Conservation (phyloP, 2,888 invertebrate species). For the Pristionchus mayeri region DNA sequence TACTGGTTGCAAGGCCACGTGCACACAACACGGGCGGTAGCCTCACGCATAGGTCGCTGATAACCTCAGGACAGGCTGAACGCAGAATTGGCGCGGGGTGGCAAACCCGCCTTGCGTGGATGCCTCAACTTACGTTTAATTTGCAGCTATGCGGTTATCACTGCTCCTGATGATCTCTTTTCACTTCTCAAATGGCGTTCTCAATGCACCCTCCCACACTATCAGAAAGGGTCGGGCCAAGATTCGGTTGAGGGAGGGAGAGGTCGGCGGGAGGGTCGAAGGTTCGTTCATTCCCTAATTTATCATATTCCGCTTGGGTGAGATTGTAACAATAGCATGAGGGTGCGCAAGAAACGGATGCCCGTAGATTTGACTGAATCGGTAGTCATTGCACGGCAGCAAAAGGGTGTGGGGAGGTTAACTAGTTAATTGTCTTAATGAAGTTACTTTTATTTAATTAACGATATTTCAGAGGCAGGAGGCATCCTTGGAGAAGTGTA, state of each 20-base stretch:
- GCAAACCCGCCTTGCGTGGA: too few relatives aligned
- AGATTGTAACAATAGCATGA: too few relatives aligned
- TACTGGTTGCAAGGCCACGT: too few relatives aligned
- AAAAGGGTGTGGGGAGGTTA: neutral
- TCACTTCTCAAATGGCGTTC: neutral
- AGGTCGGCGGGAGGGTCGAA: neutral
- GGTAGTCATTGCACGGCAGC: neutral
- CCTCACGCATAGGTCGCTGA: too few relatives aligned
- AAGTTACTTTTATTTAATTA: neutral
- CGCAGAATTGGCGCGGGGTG: too few relatives aligned
- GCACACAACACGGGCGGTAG: too few relatives aligned
- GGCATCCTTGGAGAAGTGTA: slow-evolving; percentile 19
- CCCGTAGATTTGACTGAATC: neutral
- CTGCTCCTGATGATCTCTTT: neutral
- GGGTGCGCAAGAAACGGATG: too few relatives aligned
- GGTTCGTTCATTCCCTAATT: too few relatives aligned
- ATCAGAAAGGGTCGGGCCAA: neutral
- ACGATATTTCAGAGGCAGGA: neutral
- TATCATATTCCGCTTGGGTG: too few relatives aligned
- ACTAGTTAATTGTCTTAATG: neutral
- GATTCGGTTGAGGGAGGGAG: neutral
- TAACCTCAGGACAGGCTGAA: too few relatives aligned
- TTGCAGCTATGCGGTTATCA: neutral
- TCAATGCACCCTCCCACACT: neutral
- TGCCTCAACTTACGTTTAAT: too few relatives aligned